Base-by-base conservation (phyloP, 2,888 invertebrate genomes). In the Drosophila subquinaria region DNA sequence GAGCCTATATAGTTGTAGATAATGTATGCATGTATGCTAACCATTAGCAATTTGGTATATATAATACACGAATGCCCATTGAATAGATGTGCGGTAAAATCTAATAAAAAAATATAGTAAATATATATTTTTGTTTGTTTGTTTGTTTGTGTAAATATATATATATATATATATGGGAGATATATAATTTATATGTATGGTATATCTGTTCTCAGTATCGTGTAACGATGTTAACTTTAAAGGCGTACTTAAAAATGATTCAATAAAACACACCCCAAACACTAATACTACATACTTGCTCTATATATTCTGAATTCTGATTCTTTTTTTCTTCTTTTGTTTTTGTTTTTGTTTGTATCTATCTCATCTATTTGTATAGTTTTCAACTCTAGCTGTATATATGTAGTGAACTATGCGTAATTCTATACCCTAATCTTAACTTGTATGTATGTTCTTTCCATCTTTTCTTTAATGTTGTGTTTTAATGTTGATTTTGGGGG, bases 21-120 rank as follows among this genome's bases (percentile, higher is more conserved):
- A 40, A 30, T 57, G 36, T 56, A 43, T 55, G 50, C 45, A 45
- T 64, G 20, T 68, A 50, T 57, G 33, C 62, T 85, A 56, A 36
- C 45, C 43, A 45, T 53, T 76, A 81, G 84, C 81, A 83, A 84
- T 87, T 89, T 89, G 74, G 85, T 89, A 86, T 88, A 70, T 76
- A 89, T 80, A 88, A 88, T 86, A 87, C 84, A 76, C 84, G 74
- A 83, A 82, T 83, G 69, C 69, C 69, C 65, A 45, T 48, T 67
- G 48, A 66, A 15, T 59, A 45, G 20, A 68, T 70, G 68, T 82
- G 64, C 59, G 50, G 38, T 81, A 79, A 80, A 70, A 48, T 82
- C 48, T 53, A 85, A 73, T 82, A 75, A 82, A 78, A 75, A 72
- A 62, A 72, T 64, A 56, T 56, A 65, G 36, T 43, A n/a, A 65